Evolutionary conservation across 2,113 vertebrate genomes (phyloP).

Genomic region (Sterrhoptilus dennistouni): DNA sequence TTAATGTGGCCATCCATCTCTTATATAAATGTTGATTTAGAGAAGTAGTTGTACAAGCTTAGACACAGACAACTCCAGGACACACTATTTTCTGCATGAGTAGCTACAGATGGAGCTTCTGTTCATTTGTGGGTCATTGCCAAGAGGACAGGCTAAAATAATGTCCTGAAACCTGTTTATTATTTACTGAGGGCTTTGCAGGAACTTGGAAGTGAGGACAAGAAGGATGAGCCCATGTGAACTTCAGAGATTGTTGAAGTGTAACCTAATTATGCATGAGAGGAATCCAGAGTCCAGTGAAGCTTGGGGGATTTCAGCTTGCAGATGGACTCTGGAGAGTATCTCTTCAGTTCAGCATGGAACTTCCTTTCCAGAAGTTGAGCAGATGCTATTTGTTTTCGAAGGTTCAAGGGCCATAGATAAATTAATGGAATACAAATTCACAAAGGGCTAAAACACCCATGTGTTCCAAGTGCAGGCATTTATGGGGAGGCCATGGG

Average conservation of each 20-base stretch:
- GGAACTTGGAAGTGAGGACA: neutral
- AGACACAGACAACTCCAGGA: neutral
- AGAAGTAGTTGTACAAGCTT: neutral
- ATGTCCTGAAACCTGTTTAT: neutral
- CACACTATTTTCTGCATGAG: neutral
- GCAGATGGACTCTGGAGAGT: neutral
- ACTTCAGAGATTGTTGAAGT: neutral
- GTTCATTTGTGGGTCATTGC: neutral
- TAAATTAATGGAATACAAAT: neutral
- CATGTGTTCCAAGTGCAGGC: accelerated
- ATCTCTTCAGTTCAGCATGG: neutral
- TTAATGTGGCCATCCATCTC: neutral
- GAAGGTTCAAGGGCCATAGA: neutral
- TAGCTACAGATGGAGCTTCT: neutral
- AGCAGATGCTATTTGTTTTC: neutral
- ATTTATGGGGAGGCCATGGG: neutral
- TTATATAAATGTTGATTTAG: neutral
- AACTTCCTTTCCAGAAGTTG: neutral
- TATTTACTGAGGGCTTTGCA: neutral
- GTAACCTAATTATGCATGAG: neutral
- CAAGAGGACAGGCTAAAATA: neutral
- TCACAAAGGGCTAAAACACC: neutral
- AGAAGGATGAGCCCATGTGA: neutral
- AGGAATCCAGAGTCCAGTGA: neutral
- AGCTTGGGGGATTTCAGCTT: neutral